Conservation (phyloP, 2,888 invertebrate species). For the Fabriciana adippe region DNA sequence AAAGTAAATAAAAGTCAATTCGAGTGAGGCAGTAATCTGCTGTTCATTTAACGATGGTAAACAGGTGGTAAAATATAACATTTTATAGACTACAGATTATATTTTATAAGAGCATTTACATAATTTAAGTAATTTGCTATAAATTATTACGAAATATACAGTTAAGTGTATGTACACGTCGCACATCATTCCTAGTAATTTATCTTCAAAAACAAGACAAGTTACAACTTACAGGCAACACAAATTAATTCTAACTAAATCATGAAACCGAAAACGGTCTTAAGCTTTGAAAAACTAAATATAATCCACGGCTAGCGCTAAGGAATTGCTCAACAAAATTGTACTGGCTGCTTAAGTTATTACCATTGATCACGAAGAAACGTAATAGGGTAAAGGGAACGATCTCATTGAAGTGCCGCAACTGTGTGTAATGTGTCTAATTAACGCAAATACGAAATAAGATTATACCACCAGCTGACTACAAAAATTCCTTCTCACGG, state of each 20-base stretch:
- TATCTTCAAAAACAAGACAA: no score
- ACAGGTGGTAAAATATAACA: slow-evolving; percentile 10
- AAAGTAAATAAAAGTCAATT: slow-evolving; percentile 1
- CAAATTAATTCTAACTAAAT: background rate
- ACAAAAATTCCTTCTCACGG: slow-evolving; percentile 77
- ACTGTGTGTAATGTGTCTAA: slow-evolving; percentile 35
- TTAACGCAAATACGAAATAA: slow-evolving; percentile 39
- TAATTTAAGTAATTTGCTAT: background rate
- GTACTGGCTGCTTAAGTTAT: slow-evolving; percentile 28
- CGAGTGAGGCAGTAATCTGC: slow-evolving; percentile 1
- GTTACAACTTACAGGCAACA: no score
- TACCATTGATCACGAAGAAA: slow-evolving; percentile 32
- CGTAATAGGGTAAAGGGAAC: slow-evolving; percentile 28
- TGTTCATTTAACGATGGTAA: slow-evolving; percentile 11
- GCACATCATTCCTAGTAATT: background rate
- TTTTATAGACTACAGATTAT: slow-evolving; percentile 1
- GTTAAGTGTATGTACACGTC: no score
- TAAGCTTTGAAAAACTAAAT: slow-evolving; percentile 5
- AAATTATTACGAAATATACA: background rate
- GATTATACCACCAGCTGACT: slow-evolving; percentile 56
- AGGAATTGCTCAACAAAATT: slow-evolving; percentile 30
- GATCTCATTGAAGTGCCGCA: slow-evolving; percentile 29
- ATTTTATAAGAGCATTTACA: slow-evolving; percentile 5
- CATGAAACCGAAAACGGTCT: background rate
- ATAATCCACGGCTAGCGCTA: slow-evolving; percentile 2